These are phyloP conservation scores for Pinna nobilis DNA, from an alignment of 1,140 invertebrate genomes.

Conservation along the genomic window DNA sequence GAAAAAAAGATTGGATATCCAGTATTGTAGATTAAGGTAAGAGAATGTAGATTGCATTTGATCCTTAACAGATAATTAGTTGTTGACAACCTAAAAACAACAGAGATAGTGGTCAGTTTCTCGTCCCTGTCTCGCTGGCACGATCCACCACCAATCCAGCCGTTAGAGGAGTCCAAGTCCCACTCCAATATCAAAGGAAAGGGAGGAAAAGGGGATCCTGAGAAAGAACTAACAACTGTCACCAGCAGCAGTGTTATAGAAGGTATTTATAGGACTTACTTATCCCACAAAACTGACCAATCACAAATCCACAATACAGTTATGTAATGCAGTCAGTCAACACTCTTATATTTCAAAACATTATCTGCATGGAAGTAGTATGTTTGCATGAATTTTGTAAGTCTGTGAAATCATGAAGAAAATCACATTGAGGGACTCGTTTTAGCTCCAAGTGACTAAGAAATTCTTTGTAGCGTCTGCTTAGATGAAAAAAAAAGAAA, in stretches of 20 bases:
- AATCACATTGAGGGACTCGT: no score
- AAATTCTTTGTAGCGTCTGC: no score
- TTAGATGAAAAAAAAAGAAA: no score
- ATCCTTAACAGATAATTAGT: slow-evolving; percentile 61
- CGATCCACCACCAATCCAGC: slow-evolving; percentile 59
- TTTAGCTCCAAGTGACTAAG: no score
- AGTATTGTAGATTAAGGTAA: no score
- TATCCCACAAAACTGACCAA: background rate
- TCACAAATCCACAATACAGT: background rate
- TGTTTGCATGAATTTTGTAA: no score
- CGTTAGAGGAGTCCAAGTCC: slow-evolving; percentile 61
- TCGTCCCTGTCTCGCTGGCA: slow-evolving; percentile 69
- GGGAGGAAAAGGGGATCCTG: slow-evolving; percentile 54
- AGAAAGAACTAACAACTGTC: slow-evolving; percentile 59
- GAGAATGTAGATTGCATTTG: background rate
- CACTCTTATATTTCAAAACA: background rate
- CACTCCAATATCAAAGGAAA: slow-evolving; percentile 56
- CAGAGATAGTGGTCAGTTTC: slow-evolving; percentile 71
- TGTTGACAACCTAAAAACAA: slow-evolving; percentile 70
- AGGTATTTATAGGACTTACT: slow-evolving; percentile 47
- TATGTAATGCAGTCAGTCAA: background rate
- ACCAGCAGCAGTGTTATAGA: slow-evolving; percentile 59
- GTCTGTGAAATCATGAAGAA: no score
- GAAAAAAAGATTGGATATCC: no score
- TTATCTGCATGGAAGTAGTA: no score